These are phyloP conservation scores for Bombus confusus DNA, from an alignment of 1,140 invertebrate species.

Conservation along the genomic window DNA sequence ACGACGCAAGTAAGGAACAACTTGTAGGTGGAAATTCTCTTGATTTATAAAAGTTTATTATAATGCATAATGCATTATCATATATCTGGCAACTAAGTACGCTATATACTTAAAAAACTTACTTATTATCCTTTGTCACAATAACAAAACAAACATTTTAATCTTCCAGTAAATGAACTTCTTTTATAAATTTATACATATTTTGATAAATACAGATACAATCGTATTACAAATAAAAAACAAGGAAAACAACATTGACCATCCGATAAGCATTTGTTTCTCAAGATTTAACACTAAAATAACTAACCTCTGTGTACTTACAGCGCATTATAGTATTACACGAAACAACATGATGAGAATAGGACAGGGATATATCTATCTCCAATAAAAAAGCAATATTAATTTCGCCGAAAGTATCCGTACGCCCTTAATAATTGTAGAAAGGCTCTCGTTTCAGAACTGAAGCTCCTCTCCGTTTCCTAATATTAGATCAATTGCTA, in stretches of 20 bases:
- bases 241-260: too few species aligned
- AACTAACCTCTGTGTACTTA: neutral
- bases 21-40: neutral
- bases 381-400: neutral
- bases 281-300: neutral
- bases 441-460: neutral
- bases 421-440: neutral
- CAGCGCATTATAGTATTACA: neutral
- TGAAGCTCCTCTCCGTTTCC: neutral
- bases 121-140: neutral
- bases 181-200: neutral
- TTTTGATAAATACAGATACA: too few species aligned
- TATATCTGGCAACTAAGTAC: too few species aligned
- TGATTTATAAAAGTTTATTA: neutral
- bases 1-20: too few species aligned
- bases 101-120: too few species aligned
- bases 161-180: neutral
- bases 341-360: neutral
- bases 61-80: neutral
- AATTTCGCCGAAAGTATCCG: too few species aligned
- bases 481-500: neutral
- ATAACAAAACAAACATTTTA: neutral
- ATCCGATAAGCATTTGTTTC: too few species aligned
- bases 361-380: neutral
- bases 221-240: too few species aligned